Conservation (phyloP, 2,888 invertebrate species). For the Podabrus alpinus region DNA sequence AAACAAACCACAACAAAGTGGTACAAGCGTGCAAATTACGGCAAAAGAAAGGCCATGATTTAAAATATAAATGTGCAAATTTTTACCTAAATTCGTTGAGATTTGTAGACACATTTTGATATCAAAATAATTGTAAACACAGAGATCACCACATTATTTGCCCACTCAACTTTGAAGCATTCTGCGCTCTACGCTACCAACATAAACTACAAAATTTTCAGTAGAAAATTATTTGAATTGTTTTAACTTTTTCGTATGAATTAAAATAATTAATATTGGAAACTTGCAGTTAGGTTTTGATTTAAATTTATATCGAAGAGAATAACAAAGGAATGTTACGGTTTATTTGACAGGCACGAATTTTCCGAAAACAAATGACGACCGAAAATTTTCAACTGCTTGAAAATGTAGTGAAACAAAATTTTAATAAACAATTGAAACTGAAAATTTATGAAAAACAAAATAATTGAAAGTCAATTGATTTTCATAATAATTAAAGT, state of each 20-base stretch:
- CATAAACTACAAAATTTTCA: constrained; percentile 5
- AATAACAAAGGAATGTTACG: not conserved
- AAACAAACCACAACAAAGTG: not conserved
- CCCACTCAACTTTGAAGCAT: constrained; percentile 14
- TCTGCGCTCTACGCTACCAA: constrained; percentile 9
- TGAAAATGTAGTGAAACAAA: not conserved
- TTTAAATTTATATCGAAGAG: not conserved
- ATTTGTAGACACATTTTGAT: constrained; percentile 5
- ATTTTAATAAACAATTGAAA: not conserved
- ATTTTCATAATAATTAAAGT: not conserved
- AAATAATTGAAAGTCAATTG: too few species aligned
- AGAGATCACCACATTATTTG: constrained; percentile 7
- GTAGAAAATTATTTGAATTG: not conserved
- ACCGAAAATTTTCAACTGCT: not conserved
- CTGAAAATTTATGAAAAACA: not conserved
- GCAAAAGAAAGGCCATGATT: not conserved
- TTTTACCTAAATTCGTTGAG: constrained; percentile 7
- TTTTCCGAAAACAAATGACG: not conserved
- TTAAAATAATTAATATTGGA: too few species aligned
- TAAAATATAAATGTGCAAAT: not conserved
- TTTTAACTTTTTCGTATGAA: not conserved
- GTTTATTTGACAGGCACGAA: too few species aligned
- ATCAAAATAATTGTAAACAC: constrained; percentile 16
- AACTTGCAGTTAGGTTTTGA: not conserved
- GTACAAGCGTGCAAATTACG: not conserved